Conservation (phyloP, 2,113 vertebrate genomes). For the Spermophilus dauricus region DNA sequence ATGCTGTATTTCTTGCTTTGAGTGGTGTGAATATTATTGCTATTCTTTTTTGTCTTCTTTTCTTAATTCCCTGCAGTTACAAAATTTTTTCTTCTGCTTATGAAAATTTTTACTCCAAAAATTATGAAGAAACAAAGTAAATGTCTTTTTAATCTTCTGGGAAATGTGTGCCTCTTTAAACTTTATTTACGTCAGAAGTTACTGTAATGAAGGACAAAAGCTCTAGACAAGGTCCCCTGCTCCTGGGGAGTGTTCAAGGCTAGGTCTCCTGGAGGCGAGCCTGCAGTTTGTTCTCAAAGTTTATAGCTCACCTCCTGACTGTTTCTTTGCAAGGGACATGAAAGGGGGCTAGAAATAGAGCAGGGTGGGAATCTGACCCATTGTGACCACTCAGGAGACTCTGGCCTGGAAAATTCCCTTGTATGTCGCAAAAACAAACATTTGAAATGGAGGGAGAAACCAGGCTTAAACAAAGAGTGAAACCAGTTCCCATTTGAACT, state of each 20-base stretch:
- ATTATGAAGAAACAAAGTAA: constrained; percentile 67
- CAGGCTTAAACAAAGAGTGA: constrained; percentile 70
- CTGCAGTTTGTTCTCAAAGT: constrained; percentile 52
- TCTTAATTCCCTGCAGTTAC: constrained; percentile 55
- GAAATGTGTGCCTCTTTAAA: constrained; percentile 76
- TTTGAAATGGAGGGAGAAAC: constrained; percentile 67
- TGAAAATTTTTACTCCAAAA: constrained; percentile 67
- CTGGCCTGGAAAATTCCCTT: constrained; percentile 68
- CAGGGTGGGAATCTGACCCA: constrained; percentile 65
- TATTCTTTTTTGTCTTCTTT: neutral
- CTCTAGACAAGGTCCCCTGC: constrained; percentile 68
- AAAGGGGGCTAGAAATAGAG: constrained; percentile 61
- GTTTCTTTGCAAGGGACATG: constrained; percentile 55
- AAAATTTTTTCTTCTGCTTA: constrained; percentile 60
- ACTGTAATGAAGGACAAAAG: constrained; percentile 60
- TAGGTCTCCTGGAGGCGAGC: constrained; percentile 54
- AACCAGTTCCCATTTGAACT: constrained; percentile 66
- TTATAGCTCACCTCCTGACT: constrained; percentile 70
- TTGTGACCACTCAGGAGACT: constrained; percentile 53
- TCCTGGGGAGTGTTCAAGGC: constrained; percentile 71
- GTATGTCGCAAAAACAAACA: constrained; percentile 76
- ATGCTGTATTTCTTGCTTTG: constrained; percentile 58
- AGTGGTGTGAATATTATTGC: constrained; percentile 64
- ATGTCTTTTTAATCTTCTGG: constrained; percentile 63
- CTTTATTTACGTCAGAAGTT: constrained; percentile 78